Base-by-base conservation (phyloP, 2,113 vertebrate genomes). In the Zingel zingel region DNA sequence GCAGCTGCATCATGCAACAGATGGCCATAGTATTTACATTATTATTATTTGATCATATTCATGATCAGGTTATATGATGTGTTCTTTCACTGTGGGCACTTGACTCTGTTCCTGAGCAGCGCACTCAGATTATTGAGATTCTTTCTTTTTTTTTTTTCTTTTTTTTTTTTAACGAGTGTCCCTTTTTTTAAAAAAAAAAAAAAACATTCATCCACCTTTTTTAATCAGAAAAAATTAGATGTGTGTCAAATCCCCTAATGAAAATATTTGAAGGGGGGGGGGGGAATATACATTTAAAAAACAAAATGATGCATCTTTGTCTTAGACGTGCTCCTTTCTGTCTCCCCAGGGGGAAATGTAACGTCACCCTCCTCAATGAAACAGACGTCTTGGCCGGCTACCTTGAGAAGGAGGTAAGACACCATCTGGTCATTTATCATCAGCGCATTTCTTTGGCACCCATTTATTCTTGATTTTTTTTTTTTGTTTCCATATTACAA, bases 341-440 rank as follows among this genome's bases (percentile, higher is more conserved):
- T 83, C 53, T 83, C 81, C 82, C 0, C 88, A 98, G 97, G 81
- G 97, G 97, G 14, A 98, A 98, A 85, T 98, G 97, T 91, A 98
- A 97, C 0, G 97, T 98, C 83, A 97, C 97, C 6, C 96, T 98
- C 30, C 94, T 98, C 80, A 98, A 98, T 33, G 97, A 98, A 90
- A 98, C 97, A 0, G 97, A 98, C 43, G 94, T 97, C 58, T 87
- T 98, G 91, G 95, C 95, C 19, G 93, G 96, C 70, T 99, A 99
- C 85, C 90, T 98, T 78, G 97, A 98, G 61, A 96, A 97, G 91
- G 96, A 96, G 93, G 97, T 97, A 82, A 85, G 86, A 10, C 25
- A 0, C 23, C 36, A 16, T 36, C 18, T 67, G 54, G 23, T 57
- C 16, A 58, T 71, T 48, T 65, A 5, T 72, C 23, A n/a, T 50